Base-by-base conservation (phyloP, 2,888 invertebrate species). In the Maniola hyperantus region DNA sequence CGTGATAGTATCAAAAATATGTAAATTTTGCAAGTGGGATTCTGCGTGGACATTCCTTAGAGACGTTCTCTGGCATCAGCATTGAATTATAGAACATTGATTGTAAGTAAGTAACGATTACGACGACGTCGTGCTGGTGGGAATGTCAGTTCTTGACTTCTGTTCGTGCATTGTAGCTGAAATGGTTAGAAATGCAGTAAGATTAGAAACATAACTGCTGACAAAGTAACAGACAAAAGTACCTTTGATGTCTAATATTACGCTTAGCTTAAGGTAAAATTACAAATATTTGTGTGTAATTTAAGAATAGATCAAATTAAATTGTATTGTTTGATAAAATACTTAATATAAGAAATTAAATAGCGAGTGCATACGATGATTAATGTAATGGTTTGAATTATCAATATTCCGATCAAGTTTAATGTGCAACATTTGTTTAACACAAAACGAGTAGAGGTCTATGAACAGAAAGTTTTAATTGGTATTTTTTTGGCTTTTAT, bases 1-100 rank as follows among this genome's bases (percentile, higher is more conserved):
- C 34, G 64, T 69, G 77, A 77, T 77, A 77, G 65, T 69, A 74
- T 74, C 74, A 74, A 74, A 76, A 75, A 73, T 77, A 76, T 77
- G 74, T 73, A 68, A 76, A 75, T 75, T 72, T 66, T 66, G 51
- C 58, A 51, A 69, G 71, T 66, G 70, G 67, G 48, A 67, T 71
- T 67, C 61, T 66, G 51, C 50, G 61, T 51, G 61, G 55, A 63
- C 51, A 72, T 67, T 69, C 66, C 72, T 71, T 66, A 15, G 51
- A 34, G 53, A 48, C 59, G 55, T 34, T 65, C 44, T 20, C 51
- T 64, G 57, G 34, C 53, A 64, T 54, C 57, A 13, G 58, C 42
- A 63, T 67, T 69, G 64, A 69, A 62, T 65, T 65, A 65, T 64
- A 64, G 59, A 54, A 67, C 65, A 67, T 64, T 58, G 48, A 39